Evolutionary conservation across 2,113 vertebrate species (phyloP).

Genomic region (Ptyas mucosa): DNA sequence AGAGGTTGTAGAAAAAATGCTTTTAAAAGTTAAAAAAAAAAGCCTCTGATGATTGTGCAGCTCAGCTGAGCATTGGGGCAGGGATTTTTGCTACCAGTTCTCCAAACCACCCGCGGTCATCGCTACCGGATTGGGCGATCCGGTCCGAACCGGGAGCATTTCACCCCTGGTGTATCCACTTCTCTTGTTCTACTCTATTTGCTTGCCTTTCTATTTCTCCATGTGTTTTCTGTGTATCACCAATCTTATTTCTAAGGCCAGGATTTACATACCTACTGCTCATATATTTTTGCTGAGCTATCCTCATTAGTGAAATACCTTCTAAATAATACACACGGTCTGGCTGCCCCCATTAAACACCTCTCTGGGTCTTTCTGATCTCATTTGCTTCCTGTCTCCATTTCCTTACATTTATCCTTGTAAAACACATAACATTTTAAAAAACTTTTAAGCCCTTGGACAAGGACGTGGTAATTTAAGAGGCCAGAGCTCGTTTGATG

Average conservation of each 20-base stretch:
- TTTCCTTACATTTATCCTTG: neutral
- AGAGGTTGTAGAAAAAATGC: too few species aligned
- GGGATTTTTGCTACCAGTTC: too few species aligned
- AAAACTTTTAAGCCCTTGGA: neutral
- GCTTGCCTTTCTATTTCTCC: neutral
- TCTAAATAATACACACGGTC: neutral
- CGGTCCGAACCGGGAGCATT: too few species aligned
- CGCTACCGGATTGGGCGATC: too few species aligned
- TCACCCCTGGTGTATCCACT: neutral
- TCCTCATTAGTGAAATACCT: neutral
- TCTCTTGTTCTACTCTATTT: neutral
- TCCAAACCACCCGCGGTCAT: too few species aligned
- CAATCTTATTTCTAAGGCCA: neutral
- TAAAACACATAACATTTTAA: neutral
- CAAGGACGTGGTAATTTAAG: neutral
- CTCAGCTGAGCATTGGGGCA: too few species aligned
- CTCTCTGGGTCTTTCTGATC: neutral
- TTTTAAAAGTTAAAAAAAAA: too few species aligned
- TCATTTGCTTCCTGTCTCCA: neutral
- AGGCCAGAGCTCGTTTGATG: neutral
- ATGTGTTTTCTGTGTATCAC: neutral
- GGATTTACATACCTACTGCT: neutral
- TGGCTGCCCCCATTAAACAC: neutral
- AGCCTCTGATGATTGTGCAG: too few species aligned
- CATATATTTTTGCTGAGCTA: neutral